Base-by-base conservation (phyloP, 2,113 vertebrate species). In the Triplophysa dalaica region DNA sequence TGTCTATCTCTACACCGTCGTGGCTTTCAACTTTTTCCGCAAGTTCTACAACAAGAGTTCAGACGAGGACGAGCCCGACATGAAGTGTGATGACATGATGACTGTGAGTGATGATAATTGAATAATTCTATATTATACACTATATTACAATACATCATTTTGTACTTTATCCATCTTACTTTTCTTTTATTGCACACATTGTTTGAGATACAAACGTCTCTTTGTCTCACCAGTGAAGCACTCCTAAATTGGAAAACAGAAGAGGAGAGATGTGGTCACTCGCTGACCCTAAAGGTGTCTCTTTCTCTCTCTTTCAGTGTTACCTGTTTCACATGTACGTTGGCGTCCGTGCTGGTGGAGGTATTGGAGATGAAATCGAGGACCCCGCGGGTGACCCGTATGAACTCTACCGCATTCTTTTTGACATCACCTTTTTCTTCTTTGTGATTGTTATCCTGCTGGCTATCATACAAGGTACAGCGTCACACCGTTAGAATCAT, bases 41-140 rank as follows among this genome's bases (percentile, higher is more conserved):
- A 99, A 99, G 89, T 99, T 99, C 91, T 99, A 99, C 93, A 99
- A 99, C 90, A 99, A 99, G 87, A 97, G 97, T 0, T 95, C 93
- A 69, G 97, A 98, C 2, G 96, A 98, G 8, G 95, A 97, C 0
- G 96, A 98, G 84, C 97, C 97, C 0, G 97, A 99, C 69, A 98
- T 98, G 97, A 99, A 99, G 82, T 99, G 97, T 74, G 96, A 99
- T 0, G 97, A 99, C 88, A 98, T 99, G 97, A 99, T 99, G 97
- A 99, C 97, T 56, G 97, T 98, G 89, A 93, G 91, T 80, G 45
- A 1, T 7, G 33, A 38, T 29, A 29, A 29, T 29, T 29, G 29
- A 29, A 29, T 29, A 29, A 29, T 29, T 29, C 26, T 29, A 29
- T 29, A 29, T 29, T 29, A 29, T 29, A 29, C 29, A 29, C 29